These are phyloP conservation scores for Psettodes erumei DNA, from an alignment of 2,113 vertebrate species.

Conservation along the genomic window DNA sequence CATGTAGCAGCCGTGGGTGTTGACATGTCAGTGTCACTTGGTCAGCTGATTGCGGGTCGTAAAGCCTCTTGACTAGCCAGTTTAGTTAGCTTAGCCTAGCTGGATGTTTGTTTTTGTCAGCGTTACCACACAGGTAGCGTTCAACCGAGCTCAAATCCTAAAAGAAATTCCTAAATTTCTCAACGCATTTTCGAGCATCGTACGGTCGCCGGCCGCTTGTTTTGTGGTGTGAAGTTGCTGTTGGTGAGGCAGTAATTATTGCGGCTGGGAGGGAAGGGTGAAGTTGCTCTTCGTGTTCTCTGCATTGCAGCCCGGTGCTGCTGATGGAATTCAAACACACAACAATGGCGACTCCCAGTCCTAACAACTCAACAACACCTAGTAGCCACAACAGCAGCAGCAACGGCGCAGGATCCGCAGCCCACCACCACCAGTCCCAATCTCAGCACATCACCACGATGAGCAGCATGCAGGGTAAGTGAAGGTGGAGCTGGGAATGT, in stretches of 20 bases:
- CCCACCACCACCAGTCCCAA: slow-evolving; percentile 72
- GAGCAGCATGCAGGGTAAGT: slow-evolving; percentile 94
- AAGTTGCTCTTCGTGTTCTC: slow-evolving; percentile 76
- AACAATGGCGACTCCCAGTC: slow-evolving; percentile 93
- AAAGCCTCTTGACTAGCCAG: slow-evolving; percentile 53
- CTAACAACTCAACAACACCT: slow-evolving; percentile 80
- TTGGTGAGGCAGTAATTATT: slow-evolving; percentile 3
- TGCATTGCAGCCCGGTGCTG: slow-evolving; percentile 88
- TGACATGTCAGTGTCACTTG: slow-evolving; percentile 66
- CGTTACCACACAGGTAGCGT: slow-evolving; percentile 13
- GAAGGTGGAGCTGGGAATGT: slow-evolving; percentile 31
- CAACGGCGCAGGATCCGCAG: slow-evolving; percentile 60
- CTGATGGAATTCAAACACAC: slow-evolving; percentile 84
- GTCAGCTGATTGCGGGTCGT: slow-evolving; percentile 78
- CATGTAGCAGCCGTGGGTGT: slow-evolving; percentile 30
- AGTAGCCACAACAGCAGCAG: slow-evolving; percentile 71
- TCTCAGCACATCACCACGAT: slow-evolving; percentile 82
- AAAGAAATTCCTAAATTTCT: not conserved
- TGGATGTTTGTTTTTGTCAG: slow-evolving; percentile 65
- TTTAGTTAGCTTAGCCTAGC: slow-evolving; percentile 65
- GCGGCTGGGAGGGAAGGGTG: slow-evolving; percentile 72
- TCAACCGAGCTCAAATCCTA: not conserved
- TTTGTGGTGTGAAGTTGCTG: slow-evolving; percentile 5
- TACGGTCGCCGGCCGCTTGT: not conserved
- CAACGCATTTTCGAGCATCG: not conserved